Percentiles rank a stretch among this genome's conserved stretches.
phyloP scores from a whole-genome alignment of 2,113 vertebrate genomes.

The Pyxicephalus adspersus region DNA sequence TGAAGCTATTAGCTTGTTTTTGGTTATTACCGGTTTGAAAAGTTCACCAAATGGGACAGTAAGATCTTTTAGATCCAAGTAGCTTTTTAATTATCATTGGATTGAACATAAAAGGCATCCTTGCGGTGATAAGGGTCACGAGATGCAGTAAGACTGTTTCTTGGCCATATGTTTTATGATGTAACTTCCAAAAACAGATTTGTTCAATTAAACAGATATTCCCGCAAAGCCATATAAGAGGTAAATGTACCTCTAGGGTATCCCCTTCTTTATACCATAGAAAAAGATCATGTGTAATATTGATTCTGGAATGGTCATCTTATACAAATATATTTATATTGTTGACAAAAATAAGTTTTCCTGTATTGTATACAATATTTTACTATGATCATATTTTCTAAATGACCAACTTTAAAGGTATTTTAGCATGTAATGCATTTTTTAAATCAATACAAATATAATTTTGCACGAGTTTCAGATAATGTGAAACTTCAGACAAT shows the following conservation, averaged over 20 bases:
- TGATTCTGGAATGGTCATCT: no score
- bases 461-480: no score
- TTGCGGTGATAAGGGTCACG: background rate
- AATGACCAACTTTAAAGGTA: no score
- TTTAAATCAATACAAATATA: no score
- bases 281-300: no score
- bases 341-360: no score
- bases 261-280: no score
- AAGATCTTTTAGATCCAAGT: background rate
- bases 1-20: background rate
- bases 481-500: no score
- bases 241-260: background rate
- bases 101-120: background rate
- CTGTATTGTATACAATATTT: no score
- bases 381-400: no score
- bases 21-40: background rate
- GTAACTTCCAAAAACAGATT: background rate
- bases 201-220: background rate
- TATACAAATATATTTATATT: no score
- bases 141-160: background rate
- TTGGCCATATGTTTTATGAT: background rate
- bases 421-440: no score
- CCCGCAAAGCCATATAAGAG: background rate
- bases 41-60: background rate
- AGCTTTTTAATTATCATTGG: background rate